phyloP scores from a whole-genome alignment of 35 echinoderm and acorn worm species.

The Nesometra sesokonis region DNA sequence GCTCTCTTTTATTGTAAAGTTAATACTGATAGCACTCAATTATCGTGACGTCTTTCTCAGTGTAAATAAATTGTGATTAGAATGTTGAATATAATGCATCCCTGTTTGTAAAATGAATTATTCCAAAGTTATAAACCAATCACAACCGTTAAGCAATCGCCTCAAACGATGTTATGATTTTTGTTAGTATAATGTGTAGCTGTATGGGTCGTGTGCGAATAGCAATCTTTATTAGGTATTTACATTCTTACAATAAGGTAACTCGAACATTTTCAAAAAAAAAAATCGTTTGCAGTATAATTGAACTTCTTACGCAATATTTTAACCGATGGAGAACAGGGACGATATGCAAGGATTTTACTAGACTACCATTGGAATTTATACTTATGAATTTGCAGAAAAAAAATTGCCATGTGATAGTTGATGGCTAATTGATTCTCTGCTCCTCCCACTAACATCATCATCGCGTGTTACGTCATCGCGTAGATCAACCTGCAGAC shows the following conservation, averaged over 20 bases:
- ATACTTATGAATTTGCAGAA: neutral
- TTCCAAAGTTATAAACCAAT: neutral
- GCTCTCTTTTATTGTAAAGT: neutral
- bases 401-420: neutral
- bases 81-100: neutral
- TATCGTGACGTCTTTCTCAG: neutral
- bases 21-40: too few species aligned
- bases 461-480: too few species aligned
- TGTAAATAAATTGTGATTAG: neutral
- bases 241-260: neutral
- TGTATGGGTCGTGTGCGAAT: neutral
- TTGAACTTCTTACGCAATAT: neutral
- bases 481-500: neutral
- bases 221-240: neutral
- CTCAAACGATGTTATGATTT: neutral
- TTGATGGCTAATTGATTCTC: neutral
- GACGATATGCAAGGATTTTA: neutral
- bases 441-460: neutral
- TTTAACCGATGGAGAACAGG: neutral
- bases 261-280: neutral
- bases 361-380: neutral
- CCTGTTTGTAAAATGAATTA: neutral
- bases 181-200: neutral
- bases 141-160: neutral
- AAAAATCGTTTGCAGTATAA: neutral